Base-by-base conservation (phyloP, 2,113 vertebrate genomes). In the Colius striatus region DNA sequence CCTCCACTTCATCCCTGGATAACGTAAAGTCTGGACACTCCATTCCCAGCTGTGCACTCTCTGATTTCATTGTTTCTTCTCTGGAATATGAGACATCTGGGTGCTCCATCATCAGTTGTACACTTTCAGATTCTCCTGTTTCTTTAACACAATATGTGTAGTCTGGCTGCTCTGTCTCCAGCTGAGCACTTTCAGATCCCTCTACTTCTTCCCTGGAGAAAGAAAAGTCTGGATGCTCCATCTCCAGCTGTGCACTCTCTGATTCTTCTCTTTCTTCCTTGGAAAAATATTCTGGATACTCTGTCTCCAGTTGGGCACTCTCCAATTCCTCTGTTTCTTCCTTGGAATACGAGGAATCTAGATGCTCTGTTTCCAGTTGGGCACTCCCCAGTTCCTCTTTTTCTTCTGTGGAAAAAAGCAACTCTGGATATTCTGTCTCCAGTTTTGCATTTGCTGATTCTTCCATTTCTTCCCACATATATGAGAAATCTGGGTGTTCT, bases 41-140 rank as follows among this genome's bases (percentile, higher is more conserved):
- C 9, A 36, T 16, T 23, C 83, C 18, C 11, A 55, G 17, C 2
- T 43, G 47, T 32, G 9, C 17, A 23, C 7, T 50, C 7, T 70
- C n/a, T 9, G 16, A 48, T 60, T 80, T 51, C 6, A n/a, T 22
- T 4, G 1, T 36, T 68, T 83, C 62, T 89, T 57, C n/a, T 11
- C 7, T 43, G n/a, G n/a, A 76, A 61, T 18, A 29, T 14, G 53
- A 54, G 5, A 58, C 50, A 38, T 53, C 57, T 70, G 62, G 36
- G 2, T 53, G 45, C 1, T 38, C 19, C 8, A 2, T 23, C 15
- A 48, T 13, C 26, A 65, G 34, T 2, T 66, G 18, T 51, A 13
- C 1, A 1, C 22, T 63, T 2, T 27, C n/a, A 1, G 6, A 30
- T 62, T 76, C 36, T 2, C 8, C 22, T 0, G 2, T 10, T 54